These are phyloP conservation scores for Tor tambroides DNA, from an alignment of 2,113 vertebrate genomes.

Conservation along the genomic window DNA sequence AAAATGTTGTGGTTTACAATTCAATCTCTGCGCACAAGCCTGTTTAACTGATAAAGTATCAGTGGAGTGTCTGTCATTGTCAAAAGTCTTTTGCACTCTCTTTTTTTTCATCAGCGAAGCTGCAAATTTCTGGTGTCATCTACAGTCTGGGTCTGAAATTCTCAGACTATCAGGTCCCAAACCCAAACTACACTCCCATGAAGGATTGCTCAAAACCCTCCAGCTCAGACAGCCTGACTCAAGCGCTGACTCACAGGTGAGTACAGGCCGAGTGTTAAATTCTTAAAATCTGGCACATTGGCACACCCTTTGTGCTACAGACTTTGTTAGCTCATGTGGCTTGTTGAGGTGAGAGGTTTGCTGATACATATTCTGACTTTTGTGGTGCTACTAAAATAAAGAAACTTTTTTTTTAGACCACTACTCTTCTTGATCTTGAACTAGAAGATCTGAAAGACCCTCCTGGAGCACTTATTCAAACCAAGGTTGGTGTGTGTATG, in stretches of 20 bases:
- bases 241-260: constrained; percentile 22
- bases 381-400: neutral
- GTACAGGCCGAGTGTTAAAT: neutral
- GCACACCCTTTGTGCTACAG: neutral
- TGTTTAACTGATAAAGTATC: neutral
- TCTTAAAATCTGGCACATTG: neutral
- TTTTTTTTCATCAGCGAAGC: constrained; percentile 17
- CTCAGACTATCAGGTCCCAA: constrained; percentile 22
- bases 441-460: constrained; percentile 37
- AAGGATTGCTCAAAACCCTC: constrained; percentile 41
- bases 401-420: neutral
- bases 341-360: neutral
- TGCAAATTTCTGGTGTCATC: constrained; percentile 29
- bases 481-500: constrained; percentile 38
- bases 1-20: neutral
- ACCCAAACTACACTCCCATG: constrained; percentile 38
- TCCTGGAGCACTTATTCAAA: constrained; percentile 53
- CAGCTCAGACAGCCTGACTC: constrained; percentile 24
- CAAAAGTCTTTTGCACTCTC: neutral
- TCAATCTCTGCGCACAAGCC: neutral
- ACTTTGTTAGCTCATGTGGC: neutral
- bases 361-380: neutral
- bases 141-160: constrained; percentile 27
- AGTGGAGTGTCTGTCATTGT: neutral
- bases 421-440: constrained; percentile 19